These are phyloP conservation scores for Drosophila mayri DNA, from an alignment of 1,140 invertebrate genomes.

Conservation along the genomic window DNA sequence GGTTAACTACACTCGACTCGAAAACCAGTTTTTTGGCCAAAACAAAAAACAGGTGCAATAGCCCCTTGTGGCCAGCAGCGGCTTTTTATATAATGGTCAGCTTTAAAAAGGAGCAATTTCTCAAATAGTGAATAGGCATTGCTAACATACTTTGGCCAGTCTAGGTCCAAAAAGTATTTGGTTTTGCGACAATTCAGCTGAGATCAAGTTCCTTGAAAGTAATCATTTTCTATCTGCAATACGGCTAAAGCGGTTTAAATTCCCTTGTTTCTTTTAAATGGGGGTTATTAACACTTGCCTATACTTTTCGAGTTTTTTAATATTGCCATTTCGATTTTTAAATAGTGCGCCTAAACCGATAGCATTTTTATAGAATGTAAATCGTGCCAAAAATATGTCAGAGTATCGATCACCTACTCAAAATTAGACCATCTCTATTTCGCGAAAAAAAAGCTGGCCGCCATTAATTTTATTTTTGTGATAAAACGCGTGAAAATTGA, in stretches of 20 bases:
- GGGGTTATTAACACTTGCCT: constrained; percentile 1
- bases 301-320: background rate
- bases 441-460: background rate
- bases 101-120: constrained; percentile 40
- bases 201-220: constrained; percentile 26
- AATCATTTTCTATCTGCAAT: background rate
- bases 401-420: background rate
- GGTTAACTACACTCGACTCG: constrained; percentile 41
- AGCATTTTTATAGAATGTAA: too few species aligned
- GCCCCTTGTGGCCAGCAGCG: constrained; percentile 19
- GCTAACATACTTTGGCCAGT: constrained; percentile 39
- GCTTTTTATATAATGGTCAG: constrained; percentile 49
- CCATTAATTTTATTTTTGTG: background rate
- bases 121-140: constrained; percentile 30
- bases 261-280: constrained; percentile 3
- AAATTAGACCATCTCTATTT: background rate
- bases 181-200: constrained; percentile 19
- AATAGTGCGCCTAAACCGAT: too few species aligned
- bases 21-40: constrained; percentile 42
- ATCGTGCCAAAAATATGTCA: background rate
- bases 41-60: constrained; percentile 48
- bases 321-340: background rate
- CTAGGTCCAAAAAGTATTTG: constrained; percentile 1
- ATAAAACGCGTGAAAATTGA: background rate
- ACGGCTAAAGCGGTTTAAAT: background rate